Evolutionary conservation across 2,888 invertebrate genomes (phyloP).

Genomic region (Dilophus febrilis): DNA sequence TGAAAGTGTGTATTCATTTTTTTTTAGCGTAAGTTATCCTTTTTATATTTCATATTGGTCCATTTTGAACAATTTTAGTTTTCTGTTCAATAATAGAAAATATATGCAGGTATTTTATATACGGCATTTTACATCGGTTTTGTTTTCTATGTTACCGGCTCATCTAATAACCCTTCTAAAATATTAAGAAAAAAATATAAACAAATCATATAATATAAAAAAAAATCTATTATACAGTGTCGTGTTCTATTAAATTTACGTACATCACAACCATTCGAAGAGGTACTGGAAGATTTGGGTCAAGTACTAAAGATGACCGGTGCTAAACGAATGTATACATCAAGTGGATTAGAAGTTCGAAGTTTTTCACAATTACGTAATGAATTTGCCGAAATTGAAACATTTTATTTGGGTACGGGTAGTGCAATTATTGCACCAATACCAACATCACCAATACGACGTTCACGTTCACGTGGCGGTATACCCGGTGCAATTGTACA

Average conservation of each 20-base stretch:
- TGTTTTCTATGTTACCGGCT: neutral
- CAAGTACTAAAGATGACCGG: slow-evolving; percentile 84
- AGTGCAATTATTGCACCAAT: slow-evolving; percentile 23
- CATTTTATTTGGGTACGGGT: slow-evolving; percentile 62
- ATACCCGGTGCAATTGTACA: slow-evolving; percentile 31
- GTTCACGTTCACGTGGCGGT: slow-evolving; percentile 45
- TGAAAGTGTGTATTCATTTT: no score
- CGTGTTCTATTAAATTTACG: slow-evolving; percentile 80
- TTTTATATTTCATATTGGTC: no score
- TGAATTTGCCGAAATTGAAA: slow-evolving; percentile 81
- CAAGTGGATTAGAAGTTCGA: slow-evolving; percentile 79
- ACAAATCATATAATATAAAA: no score
- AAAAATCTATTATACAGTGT: slow-evolving; percentile 38
- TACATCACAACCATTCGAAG: slow-evolving; percentile 87
- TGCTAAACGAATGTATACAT: slow-evolving; percentile 81
- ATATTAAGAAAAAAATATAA: no score
- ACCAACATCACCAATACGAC: slow-evolving; percentile 40
- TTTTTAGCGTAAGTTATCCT: no score
- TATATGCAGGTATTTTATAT: no score
- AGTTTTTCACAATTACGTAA: slow-evolving; percentile 87
- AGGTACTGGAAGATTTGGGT: slow-evolving; percentile 81
- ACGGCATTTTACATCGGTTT: neutral
- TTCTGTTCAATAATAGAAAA: no score
- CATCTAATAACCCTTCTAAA: slow-evolving; percentile 1
- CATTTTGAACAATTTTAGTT: no score